A percentile compares a stretch with the other conserved stretches of the same genome.
Evolutionary conservation across 2,797 vertebrate species (phyloP).

Genomic region (Tapera naevia): DNA sequence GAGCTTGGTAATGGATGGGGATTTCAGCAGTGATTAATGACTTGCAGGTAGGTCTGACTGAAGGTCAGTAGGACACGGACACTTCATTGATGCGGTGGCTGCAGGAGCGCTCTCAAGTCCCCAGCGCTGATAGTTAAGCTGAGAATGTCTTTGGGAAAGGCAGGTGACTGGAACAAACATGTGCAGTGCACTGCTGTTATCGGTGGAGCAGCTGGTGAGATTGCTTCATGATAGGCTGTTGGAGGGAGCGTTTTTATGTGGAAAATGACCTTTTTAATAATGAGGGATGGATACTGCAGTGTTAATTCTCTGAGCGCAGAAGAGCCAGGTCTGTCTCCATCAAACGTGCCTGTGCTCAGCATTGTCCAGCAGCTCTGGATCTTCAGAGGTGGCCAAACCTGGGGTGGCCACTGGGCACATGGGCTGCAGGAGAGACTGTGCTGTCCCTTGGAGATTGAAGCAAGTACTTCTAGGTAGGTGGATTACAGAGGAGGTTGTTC

Average conservation of each 20-base stretch:
- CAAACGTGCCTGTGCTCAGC: background rate
- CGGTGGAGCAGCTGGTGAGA: background rate
- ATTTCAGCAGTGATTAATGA: constrained; percentile 17
- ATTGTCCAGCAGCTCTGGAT: background rate
- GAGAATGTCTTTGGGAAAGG: background rate
- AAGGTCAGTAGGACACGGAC: background rate
- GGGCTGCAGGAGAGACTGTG: rapidly evolving
- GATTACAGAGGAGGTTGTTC: background rate
- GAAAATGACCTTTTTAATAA: background rate
- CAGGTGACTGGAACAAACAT: background rate
- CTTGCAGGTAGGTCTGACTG: background rate
- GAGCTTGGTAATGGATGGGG: background rate
- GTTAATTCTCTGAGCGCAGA: background rate
- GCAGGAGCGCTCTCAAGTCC: background rate
- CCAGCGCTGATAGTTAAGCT: background rate
- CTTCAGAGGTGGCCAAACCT: background rate
- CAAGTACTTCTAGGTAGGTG: background rate
- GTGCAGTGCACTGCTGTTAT: background rate
- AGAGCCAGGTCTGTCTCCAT: background rate
- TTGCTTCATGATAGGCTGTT: background rate
- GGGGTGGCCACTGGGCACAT: rapidly evolving
- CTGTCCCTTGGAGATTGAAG: background rate
- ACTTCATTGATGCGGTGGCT: background rate
- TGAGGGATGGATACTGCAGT: background rate
- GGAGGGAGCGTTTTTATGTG: background rate